Conservation (phyloP, 2,888 invertebrate genomes). For the Tetanocera ferruginea region DNA sequence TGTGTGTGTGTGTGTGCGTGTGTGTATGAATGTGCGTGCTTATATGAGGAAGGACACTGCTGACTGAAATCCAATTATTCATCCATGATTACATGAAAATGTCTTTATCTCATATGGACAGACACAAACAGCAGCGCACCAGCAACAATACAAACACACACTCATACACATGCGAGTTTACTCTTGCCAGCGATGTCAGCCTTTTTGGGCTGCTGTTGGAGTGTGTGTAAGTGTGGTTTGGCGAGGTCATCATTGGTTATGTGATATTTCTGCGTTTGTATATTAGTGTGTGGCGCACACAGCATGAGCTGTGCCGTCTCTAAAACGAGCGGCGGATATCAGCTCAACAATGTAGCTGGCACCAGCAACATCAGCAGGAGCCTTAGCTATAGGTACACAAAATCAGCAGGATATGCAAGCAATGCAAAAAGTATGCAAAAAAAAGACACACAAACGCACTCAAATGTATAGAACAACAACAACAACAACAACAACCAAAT, state of each 20-base stretch:
- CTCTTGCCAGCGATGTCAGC: neutral
- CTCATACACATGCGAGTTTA: neutral
- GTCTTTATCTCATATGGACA: slow-evolving; percentile 52
- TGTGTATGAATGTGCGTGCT: slow-evolving; percentile 23
- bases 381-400: slow-evolving; percentile 32
- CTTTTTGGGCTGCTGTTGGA: neutral
- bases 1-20: slow-evolving; percentile 9
- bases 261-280: neutral
- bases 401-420: slow-evolving; percentile 45
- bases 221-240: neutral
- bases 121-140: slow-evolving; percentile 37
- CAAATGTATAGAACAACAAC: neutral
- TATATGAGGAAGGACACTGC: slow-evolving; percentile 27
- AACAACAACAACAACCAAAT: neutral
- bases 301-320: slow-evolving; percentile 27
- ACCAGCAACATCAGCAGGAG: slow-evolving; percentile 1
- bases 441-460: slow-evolving; percentile 43
- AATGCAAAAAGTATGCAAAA: slow-evolving; percentile 21
- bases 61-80: slow-evolving; percentile 56
- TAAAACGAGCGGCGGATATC: slow-evolving; percentile 26
- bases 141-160: slow-evolving; percentile 16
- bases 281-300: slow-evolving; percentile 2
- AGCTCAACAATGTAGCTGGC: slow-evolving; percentile 19
- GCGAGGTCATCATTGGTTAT: slow-evolving; percentile 22
- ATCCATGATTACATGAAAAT: slow-evolving; percentile 57